Conservation (phyloP, 2,888 invertebrate genomes). For the Oxystoma pomonae region DNA sequence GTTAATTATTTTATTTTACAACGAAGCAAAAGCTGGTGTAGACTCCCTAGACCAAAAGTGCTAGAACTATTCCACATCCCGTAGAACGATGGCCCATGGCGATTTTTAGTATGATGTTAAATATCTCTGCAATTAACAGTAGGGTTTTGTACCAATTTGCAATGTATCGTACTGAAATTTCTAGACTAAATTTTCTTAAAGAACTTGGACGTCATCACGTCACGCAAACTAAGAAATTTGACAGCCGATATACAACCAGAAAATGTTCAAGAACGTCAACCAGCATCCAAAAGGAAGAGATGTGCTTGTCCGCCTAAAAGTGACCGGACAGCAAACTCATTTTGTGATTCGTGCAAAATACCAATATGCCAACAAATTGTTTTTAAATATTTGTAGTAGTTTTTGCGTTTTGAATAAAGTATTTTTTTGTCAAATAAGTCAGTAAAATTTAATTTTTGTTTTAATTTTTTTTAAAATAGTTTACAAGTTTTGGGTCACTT, state of each 20-base stretch:
- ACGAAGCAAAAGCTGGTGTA: conserved; percentile 27
- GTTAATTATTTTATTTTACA: too few species aligned
- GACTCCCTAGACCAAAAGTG: conserved; percentile 28
- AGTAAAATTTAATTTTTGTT: too few species aligned
- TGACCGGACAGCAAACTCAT: conserved; percentile 7
- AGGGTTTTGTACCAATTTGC: conserved; percentile 17
- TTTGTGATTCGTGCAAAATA: conserved; percentile 9
- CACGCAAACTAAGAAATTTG: not conserved
- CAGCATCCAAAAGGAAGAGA: conserved; percentile 13
- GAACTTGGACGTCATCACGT: conserved; percentile 6
- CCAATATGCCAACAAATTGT: conserved; percentile 8
- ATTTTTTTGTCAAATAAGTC: not conserved
- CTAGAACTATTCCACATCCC: conserved; percentile 24
- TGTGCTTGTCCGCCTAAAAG: conserved; percentile 11
- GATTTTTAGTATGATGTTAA: conserved; percentile 26
- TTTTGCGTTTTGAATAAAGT: conserved; percentile 2
- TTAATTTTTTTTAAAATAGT: conserved; percentile 5
- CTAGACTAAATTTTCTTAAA: conserved; percentile 12
- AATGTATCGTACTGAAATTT: conserved; percentile 13
- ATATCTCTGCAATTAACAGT: conserved; percentile 15
- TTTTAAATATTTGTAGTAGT: not conserved
- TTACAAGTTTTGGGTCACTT: too few species aligned
- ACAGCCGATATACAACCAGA: not conserved
- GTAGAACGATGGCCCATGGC: conserved; percentile 28
- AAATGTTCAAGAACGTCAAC: conserved; percentile 5